Conservation (phyloP, 2,797 vertebrate genomes). For the Harpagifer antarcticus region DNA sequence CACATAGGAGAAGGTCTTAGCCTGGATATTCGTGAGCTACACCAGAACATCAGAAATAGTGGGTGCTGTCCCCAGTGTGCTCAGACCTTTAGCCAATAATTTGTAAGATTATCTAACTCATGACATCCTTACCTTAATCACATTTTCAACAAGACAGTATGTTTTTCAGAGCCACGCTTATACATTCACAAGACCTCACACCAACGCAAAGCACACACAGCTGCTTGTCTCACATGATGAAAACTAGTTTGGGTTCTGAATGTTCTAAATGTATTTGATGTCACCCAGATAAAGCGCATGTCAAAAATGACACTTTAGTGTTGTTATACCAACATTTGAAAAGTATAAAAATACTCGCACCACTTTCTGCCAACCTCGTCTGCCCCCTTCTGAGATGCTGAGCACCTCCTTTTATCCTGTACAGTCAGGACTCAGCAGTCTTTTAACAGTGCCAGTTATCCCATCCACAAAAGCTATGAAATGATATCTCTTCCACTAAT, state of each 20-base stretch:
- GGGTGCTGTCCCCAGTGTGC: no score
- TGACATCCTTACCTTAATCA: background rate
- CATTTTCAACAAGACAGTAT: conserved; percentile 8
- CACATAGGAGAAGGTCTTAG: no score
- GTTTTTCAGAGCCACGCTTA: conserved; percentile 4
- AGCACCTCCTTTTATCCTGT: conserved; percentile 34
- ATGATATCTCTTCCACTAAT: conserved; percentile 22
- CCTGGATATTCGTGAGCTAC: no score
- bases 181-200: background rate
- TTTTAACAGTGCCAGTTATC: conserved; percentile 33
- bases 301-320: conserved; percentile 13
- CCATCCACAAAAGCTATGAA: conserved; percentile 35
- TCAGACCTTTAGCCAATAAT: no score
- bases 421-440: conserved; percentile 36
- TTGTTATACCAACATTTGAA: conserved; percentile 13
- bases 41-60: no score
- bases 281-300: conserved; percentile 26
- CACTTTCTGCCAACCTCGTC: conserved; percentile 26
- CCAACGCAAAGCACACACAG: conserved; percentile 14
- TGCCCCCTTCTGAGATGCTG: conserved; percentile 9
- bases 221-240: conserved; percentile 22
- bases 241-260: conserved; percentile 11
- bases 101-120: no score
- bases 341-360: conserved; percentile 36
- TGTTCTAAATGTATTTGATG: conserved; percentile 35